Evolutionary conservation across 2,113 vertebrate genomes (phyloP).

Genomic region (Patagioenas fasciata): DNA sequence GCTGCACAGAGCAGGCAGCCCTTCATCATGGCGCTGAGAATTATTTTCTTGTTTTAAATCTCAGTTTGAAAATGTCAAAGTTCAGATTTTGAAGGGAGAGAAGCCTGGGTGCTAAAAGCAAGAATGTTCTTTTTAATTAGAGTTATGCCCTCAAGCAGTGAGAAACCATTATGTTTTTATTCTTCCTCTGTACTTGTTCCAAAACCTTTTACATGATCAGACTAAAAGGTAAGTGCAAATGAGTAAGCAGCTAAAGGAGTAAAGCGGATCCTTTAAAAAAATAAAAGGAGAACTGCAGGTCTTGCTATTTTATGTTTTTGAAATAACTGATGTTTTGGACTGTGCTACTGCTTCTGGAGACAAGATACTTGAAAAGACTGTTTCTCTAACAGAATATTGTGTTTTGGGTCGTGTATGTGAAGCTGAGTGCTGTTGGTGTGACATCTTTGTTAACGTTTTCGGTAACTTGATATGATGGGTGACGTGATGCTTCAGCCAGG

Average conservation of each 20-base stretch:
- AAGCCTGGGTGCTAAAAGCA: constrained; percentile 57
- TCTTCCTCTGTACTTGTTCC: constrained; percentile 54
- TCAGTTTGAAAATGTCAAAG: constrained; percentile 68
- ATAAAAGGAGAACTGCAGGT: neutral
- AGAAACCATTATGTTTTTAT: constrained; percentile 69
- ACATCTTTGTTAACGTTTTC: neutral
- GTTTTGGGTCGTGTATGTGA: neutral
- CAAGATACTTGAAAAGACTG: neutral
- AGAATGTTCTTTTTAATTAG: constrained; percentile 67
- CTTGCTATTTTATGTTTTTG: constrained; percentile 46
- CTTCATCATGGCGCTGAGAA: neutral
- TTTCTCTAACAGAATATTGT: neutral
- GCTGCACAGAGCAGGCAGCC: neutral
- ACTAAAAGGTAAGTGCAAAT: constrained; percentile 61
- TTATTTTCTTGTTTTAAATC: constrained; percentile 67
- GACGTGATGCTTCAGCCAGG: neutral
- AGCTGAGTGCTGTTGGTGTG: neutral
- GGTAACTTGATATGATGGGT: neutral
- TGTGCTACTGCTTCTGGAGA: neutral
- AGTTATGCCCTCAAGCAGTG: constrained; percentile 53
- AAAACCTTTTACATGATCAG: constrained; percentile 61
- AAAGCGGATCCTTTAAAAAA: constrained; percentile 30
- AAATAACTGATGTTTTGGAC: constrained; percentile 22
- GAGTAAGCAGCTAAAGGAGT: constrained; percentile 50
- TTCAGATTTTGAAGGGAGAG: constrained; percentile 49